These are phyloP conservation scores for Dolichopus griseipennis DNA, from an alignment of 2,888 invertebrate genomes.

Conservation along the genomic window DNA sequence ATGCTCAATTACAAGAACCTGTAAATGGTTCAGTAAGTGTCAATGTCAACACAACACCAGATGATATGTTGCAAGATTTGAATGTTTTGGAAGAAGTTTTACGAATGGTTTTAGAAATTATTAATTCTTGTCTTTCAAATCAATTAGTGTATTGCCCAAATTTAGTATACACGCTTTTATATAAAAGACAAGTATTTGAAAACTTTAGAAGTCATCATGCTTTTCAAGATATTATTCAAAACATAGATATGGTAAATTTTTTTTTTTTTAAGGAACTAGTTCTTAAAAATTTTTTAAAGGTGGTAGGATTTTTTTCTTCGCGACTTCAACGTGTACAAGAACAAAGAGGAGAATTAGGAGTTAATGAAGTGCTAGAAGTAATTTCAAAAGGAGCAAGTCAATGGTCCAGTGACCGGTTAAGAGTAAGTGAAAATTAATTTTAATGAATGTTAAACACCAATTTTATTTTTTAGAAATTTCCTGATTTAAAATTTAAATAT, in stretches of 20 bases:
- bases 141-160: slow-evolving; percentile 83
- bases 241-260: slow-evolving; percentile 75
- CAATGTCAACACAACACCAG: slow-evolving; percentile 37
- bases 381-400: slow-evolving; percentile 86
- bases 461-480: slow-evolving; percentile 73
- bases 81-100: slow-evolving; percentile 91
- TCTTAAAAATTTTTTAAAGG: slow-evolving; percentile 36
- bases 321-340: slow-evolving; percentile 54
- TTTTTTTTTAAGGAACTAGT: not conserved
- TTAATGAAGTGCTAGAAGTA: slow-evolving; percentile 74
- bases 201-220: slow-evolving; percentile 77
- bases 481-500: slow-evolving; percentile 96
- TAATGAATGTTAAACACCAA: slow-evolving; percentile 8
- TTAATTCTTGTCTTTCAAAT: slow-evolving; percentile 88
- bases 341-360: slow-evolving; percentile 65
- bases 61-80: slow-evolving; percentile 67
- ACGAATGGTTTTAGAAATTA: slow-evolving; percentile 91
- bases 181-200: slow-evolving; percentile 85
- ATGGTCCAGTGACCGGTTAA: slow-evolving; percentile 89
- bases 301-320: slow-evolving; percentile 55
- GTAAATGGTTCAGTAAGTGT: slow-evolving; percentile 37
- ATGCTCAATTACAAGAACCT: slow-evolving; percentile 50
- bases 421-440: slow-evolving; percentile 50
- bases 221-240: slow-evolving; percentile 88
- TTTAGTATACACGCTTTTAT: slow-evolving; percentile 89